Evolutionary conservation across 2,113 vertebrate genomes (phyloP).

Genomic region (Notechis scutatus): DNA sequence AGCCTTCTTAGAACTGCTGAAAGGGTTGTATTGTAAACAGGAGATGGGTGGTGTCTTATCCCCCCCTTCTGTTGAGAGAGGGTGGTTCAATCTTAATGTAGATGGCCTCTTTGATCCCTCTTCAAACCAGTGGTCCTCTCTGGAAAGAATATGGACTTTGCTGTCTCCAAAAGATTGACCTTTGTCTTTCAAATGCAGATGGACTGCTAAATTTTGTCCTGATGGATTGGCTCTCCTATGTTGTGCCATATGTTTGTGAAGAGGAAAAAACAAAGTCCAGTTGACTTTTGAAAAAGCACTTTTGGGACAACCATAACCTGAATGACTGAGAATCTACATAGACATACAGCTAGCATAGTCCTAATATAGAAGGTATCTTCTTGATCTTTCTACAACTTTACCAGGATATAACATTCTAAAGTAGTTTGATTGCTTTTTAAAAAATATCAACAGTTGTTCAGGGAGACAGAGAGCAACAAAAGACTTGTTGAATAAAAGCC

Average conservation of each 20-base stretch:
- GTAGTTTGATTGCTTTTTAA: not conserved
- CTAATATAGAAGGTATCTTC: not conserved
- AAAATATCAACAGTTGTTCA: not conserved
- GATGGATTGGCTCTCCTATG: not conserved
- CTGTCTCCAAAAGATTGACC: not conserved
- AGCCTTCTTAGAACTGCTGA: not conserved
- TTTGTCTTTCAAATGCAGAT: not conserved
- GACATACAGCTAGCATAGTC: not conserved
- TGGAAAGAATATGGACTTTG: not conserved
- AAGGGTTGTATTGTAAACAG: not conserved
- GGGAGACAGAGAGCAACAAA: not conserved
- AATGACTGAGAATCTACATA: not conserved
- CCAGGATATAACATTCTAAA: not conserved
- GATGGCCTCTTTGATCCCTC: not conserved
- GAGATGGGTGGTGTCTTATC: not conserved
- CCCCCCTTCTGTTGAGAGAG: not conserved
- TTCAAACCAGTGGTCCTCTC: not conserved
- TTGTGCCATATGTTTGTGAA: not conserved
- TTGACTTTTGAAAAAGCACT: not conserved
- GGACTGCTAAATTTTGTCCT: not conserved
- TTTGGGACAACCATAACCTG: not conserved
- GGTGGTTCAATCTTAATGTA: not conserved
- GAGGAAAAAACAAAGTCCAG: not conserved
- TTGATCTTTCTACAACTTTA: not conserved
- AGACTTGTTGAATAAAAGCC: not conserved